Base-by-base conservation (phyloP, 2,113 vertebrate genomes). In the Cathartes aura region DNA sequence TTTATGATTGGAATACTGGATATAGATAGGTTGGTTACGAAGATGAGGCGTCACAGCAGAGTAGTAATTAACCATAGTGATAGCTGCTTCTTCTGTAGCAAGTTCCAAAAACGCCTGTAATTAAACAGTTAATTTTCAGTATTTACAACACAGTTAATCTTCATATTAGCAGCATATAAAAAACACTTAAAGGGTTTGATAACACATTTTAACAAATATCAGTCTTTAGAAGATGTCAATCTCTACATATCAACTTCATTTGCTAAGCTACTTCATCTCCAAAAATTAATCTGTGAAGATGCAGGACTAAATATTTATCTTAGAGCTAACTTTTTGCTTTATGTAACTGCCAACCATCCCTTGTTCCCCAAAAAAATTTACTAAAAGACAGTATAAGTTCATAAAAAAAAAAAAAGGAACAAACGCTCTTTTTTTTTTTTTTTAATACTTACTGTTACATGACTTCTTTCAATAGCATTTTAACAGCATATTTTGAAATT, bases 1-100 rank as follows among this genome's bases (percentile, higher is more conserved):
- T 98, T 99, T 99, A 97, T 99, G 99, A 98, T 99, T 99, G 43
- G 99, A 99, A 97, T 99, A 99, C 90, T 99, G 99, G 95, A 99
- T 99, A 83, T 99, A 99, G 90, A 99, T 99, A 0, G 99, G 99
- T 47, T 99, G 98, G 84, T 99, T 99, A 92, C 99, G 99, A 92
- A 99, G 98, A 66, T 99, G 99, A 90, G 99, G 99, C 1, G 99
- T 99, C 76, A 99, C 99, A 40, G 99, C 99, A 67, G 98, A 98
- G 96, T 99, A 99, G 95, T 99, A 99, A 98, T 99, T 99, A 63
- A 99, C 99, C 99, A 99, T 99, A 15, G 99, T 99, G 85, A 99
- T 98, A 95, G 99, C 99, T 24, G 99, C 99, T 97, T 99, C 99
- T 95, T 99, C 99, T 22, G 99, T 99, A 66, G 99, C 99, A 97